Base-by-base conservation (phyloP, 2,888 invertebrate species). In the Hirtodrosophila alboralis region DNA sequence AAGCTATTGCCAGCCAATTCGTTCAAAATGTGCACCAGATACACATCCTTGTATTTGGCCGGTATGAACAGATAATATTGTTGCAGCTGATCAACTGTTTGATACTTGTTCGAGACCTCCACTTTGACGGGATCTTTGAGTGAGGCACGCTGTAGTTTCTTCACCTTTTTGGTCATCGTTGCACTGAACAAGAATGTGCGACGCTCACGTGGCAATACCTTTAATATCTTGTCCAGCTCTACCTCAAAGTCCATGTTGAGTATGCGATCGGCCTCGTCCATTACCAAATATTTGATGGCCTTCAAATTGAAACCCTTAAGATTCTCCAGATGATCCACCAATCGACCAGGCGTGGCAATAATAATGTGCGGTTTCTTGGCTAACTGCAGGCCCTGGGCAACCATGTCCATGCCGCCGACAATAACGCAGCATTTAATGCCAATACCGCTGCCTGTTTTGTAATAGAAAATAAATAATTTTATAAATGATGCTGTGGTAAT, bases 191-290 rank as follows among this genome's bases (percentile, higher is more conserved):
- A 92, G 86, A 95, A 96, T 0, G 99, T 99, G 61, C 94, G 92
- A 3, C 99, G 93, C 81, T 99, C 98, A 21, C 95, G 93, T 0
- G 99, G 99, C 51, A 99, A 95, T 2, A 91, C 90, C 86, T 95
- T 95, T 1, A 99, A 91, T 53, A 99, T 98, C 91, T 98, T 98
- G 90, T 98, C 97, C 0, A 98, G 95, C 91, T 99, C 99, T 8
- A 96, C 95, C 91, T 99, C 99, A 89, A 99, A 99, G 89, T 99
- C 99, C 98, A 98, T 97, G 90, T 99, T 99, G 2, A 99, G 92
- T 75, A 99, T 99, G 71, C 99, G 93, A 91, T 99, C 99, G 0
- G 99, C 99, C 93, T 99, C 99, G 84, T 99, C 99, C 98, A 99
- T 98, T 0, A 99, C 97, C 91, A 98, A 91, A 90, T 94, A 97